Conservation (phyloP, 2,113 vertebrate species). For the Syrrhaptes paradoxus region DNA sequence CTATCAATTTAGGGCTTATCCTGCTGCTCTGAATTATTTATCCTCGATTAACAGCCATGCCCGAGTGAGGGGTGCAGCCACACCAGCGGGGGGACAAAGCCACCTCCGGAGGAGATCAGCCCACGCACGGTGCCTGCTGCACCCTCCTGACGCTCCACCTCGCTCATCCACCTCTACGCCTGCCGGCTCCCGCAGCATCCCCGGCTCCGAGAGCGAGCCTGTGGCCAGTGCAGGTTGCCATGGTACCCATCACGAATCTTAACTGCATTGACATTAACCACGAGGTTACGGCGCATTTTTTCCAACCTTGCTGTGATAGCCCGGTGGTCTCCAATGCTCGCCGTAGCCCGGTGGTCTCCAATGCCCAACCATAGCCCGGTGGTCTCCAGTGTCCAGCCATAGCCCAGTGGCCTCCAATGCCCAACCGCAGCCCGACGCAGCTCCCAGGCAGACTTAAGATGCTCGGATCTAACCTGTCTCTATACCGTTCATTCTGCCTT, state of each 20-base stretch:
- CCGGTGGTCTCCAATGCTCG: background rate
- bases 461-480: background rate
- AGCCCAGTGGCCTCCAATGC: background rate
- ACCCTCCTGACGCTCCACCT: background rate
- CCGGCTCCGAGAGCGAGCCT: background rate
- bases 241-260: background rate
- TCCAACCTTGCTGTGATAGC: background rate
- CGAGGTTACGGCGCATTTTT: background rate
- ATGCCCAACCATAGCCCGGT: background rate
- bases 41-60: background rate
- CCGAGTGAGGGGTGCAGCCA: background rate
- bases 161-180: background rate
- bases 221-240: background rate
- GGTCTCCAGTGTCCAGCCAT: background rate
- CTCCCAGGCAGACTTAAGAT: background rate
- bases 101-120: background rate
- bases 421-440: background rate
- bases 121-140: background rate
- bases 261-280: background rate
- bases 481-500: background rate
- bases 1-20: background rate
- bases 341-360: background rate
- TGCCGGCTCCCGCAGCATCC: background rate
- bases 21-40: background rate
- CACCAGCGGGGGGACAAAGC: background rate